A percentile compares a stretch with the other conserved stretches of the same genome.
Evolutionary conservation across 2,113 vertebrate species (phyloP).

Genomic region (Neofelis nebulosa): DNA sequence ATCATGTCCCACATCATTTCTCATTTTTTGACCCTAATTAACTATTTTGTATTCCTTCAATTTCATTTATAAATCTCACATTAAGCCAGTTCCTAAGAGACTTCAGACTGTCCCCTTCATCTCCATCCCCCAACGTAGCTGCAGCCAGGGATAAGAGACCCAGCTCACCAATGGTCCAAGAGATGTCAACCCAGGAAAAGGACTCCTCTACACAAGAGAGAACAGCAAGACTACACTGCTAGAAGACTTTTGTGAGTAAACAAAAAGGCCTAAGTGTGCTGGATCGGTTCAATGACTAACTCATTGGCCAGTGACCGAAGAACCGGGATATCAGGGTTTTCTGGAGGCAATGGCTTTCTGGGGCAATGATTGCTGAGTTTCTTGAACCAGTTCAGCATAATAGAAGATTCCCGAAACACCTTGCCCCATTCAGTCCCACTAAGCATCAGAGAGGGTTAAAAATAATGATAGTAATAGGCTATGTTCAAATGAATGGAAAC

Average conservation of each 20-base stretch:
- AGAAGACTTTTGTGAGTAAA: not conserved
- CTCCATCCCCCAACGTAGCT: not conserved
- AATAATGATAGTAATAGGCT: not conserved
- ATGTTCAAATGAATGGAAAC: slow-evolving; percentile 5
- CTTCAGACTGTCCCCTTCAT: not conserved
- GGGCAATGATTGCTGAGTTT: not conserved
- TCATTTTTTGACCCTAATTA: not conserved
- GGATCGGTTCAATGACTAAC: not conserved
- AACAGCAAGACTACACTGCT: not conserved
- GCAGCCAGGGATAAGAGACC: not conserved
- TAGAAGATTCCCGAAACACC: not conserved
- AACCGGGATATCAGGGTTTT: not conserved
- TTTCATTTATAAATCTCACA: slow-evolving; percentile 3
- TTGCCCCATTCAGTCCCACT: not conserved
- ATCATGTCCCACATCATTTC: not conserved
- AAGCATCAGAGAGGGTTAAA: not conserved
- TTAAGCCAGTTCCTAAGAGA: not conserved
- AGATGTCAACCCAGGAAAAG: not conserved
- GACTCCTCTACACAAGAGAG: not conserved
- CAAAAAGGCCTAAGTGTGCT: not conserved
- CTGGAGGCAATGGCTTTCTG: not conserved
- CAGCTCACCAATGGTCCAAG: not conserved
- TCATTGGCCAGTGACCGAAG: not conserved
- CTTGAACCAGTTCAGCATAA: not conserved
- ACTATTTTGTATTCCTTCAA: not conserved